phyloP scores from a whole-genome alignment of 2,797 vertebrate genomes.

The Strix occidentalis region DNA sequence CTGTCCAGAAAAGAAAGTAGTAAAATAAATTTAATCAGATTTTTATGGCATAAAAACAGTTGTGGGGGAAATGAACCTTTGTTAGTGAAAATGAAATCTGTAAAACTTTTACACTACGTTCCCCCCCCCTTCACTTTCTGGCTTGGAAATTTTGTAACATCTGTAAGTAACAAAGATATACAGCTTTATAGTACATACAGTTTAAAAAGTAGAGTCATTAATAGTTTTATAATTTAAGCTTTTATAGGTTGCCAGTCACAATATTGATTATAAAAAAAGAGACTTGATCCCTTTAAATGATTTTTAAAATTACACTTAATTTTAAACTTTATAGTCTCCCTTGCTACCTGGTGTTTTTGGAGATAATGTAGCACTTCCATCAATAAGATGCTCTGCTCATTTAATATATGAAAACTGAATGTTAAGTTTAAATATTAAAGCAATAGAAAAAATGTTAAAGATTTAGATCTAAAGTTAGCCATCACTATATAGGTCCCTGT shows the following conservation, averaged over 20 bases:
- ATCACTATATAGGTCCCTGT: background rate
- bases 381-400: slow-evolving; percentile 26
- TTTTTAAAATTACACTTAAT: background rate
- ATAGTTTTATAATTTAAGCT: slow-evolving; percentile 63
- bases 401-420: slow-evolving; percentile 41
- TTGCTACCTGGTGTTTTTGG: background rate
- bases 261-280: background rate
- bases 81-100: background rate
- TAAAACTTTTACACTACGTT: background rate
- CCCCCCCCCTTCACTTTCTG: background rate
- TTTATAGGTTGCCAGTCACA: slow-evolving; percentile 44
- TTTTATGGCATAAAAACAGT: background rate
- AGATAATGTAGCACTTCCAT: slow-evolving; percentile 36
- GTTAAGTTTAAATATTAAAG: slow-evolving; percentile 44
- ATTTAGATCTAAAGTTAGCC: slow-evolving; percentile 13
- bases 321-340: slow-evolving; percentile 19
- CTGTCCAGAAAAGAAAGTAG: background rate
- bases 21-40: slow-evolving; percentile 3
- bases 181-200: slow-evolving; percentile 51
- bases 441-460: slow-evolving; percentile 22
- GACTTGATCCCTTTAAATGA: slow-evolving; percentile 13
- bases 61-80: background rate
- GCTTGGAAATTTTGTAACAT: slow-evolving; percentile 48
- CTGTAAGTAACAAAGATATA: slow-evolving; percentile 49
- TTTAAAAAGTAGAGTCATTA: slow-evolving; percentile 45